Evolutionary conservation across 2,113 vertebrate species (phyloP), one percentile per base, ranked within the genome.

Genomic region (Brachyhypopomus gauderio): DNA sequence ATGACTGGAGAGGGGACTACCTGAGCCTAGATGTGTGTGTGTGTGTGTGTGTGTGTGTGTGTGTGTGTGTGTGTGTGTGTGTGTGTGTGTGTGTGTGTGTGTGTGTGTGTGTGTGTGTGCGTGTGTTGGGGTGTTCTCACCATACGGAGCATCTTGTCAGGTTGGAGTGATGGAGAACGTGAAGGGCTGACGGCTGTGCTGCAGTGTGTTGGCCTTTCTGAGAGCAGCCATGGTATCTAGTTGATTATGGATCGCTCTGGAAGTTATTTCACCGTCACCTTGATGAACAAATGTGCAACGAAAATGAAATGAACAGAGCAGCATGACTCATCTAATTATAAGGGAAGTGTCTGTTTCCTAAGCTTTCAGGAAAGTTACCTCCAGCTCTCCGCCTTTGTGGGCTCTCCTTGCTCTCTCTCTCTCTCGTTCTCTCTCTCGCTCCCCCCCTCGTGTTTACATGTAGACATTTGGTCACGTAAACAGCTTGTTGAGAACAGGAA

Each of bases 241-340:
- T 60, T 60, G 22, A n/a, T 60, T n/a, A 19, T 9, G 16, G 16
- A 9, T 45, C 9, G 5, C 6, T 8, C 7, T 7, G 3, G 38
- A 41, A 41, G 38, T 41, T 41, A 41, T 7, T 41, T 41, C 12
- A 11, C 45, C 12, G 5, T 52, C 45, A 52, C 45, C 45, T 52
- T 17, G 62, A 30, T 36, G 64, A 36, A 17, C 64, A 36, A n/a
- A 67, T 67, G 30, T 67, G 20, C 30, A 27, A 7, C 64, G 36
- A 20, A 66, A n/a, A 52, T 25, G 0, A 6, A 1, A 11, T 12
- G 9, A 14, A 34, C 60, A 34, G 60, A 67, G 22, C 41, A 56
- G 25, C 3, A 11, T 77, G 76, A 78, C 63, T 78, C 64, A 36
- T 78, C 12, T 67, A 67, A 69, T 67, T n/a, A 55, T 27, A 3